Evolutionary conservation across 1,140 invertebrate species (phyloP).

Genomic region (Drosophila insularis): DNA sequence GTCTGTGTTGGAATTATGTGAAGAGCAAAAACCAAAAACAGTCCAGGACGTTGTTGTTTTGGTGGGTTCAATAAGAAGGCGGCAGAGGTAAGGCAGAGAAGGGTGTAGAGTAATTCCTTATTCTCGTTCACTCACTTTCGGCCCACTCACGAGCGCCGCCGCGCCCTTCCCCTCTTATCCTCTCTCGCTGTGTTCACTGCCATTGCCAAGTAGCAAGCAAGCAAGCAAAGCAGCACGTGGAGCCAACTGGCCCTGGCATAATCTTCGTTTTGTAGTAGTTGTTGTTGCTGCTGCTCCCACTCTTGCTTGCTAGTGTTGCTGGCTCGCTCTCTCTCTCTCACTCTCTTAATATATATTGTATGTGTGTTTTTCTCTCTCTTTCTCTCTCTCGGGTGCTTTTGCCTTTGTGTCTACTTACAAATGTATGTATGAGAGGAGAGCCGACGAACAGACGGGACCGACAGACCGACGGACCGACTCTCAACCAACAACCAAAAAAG

Average conservation of each 20-base stretch:
- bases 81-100: not conserved
- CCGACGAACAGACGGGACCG: not conserved
- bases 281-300: conserved; percentile 16
- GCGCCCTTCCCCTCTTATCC: not conserved
- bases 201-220: conserved; percentile 60
- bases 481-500: conserved; percentile 49
- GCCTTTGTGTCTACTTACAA: conserved; percentile 5
- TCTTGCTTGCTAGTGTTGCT: conserved; percentile 17
- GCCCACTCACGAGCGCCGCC: not conserved
- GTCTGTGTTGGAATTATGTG: conserved; percentile 19
- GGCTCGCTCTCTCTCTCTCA: conserved; percentile 22
- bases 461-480: conserved; percentile 12
- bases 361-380: not conserved
- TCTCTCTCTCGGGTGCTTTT: conserved; percentile 16
- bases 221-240: conserved; percentile 8
- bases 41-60: too few species aligned
- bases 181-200: conserved; percentile 39
- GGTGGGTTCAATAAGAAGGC: too few species aligned
- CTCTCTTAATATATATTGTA: conserved; percentile 9
- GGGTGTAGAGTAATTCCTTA: conserved; percentile 7
- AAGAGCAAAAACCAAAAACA: not conserved
- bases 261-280: conserved; percentile 44
- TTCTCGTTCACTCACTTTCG: conserved; percentile 6
- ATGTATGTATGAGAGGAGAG: conserved; percentile 1
- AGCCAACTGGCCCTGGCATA: conserved; percentile 27